phyloP scores from a whole-genome alignment of 2,888 invertebrate genomes.

The Drosophila neotestacea region DNA sequence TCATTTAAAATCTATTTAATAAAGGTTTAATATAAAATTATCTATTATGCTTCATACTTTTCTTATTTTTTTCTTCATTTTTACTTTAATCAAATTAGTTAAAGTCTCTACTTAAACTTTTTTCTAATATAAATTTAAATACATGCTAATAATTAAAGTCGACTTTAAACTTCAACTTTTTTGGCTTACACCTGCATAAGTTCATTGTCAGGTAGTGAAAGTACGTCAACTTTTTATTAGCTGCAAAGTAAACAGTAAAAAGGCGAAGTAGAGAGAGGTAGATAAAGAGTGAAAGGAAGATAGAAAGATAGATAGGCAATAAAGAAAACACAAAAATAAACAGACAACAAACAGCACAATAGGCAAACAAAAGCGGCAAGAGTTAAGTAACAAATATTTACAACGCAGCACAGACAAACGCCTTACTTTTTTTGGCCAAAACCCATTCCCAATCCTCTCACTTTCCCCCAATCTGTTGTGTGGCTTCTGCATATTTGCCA shows the following conservation, averaged over 20 bases:
- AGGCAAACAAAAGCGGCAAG: slow-evolving; percentile 70
- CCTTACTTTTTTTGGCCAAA: background rate
- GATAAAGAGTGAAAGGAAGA: background rate
- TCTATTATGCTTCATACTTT: too few species aligned
- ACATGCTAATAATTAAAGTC: too few species aligned
- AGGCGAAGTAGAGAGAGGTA: slow-evolving; percentile 4
- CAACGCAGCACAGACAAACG: slow-evolving; percentile 53
- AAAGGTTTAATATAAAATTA: too few species aligned
- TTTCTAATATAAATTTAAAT: too few species aligned
- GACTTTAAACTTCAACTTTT: slow-evolving; percentile 9
- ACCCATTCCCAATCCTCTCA: background rate
- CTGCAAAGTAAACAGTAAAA: slow-evolving; percentile 64
- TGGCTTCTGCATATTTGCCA: slow-evolving; percentile 53
- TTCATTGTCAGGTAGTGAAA: slow-evolving; percentile 48
- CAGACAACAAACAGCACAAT: slow-evolving; percentile 59
- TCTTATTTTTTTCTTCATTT: too few species aligned
- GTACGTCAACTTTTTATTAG: slow-evolving; percentile 77
- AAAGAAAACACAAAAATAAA: slow-evolving; percentile 66
- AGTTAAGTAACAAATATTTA: slow-evolving; percentile 80
- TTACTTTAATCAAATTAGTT: too few species aligned
- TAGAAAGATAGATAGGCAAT: slow-evolving; percentile 15
- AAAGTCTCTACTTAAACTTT: too few species aligned
- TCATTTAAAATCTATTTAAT: too few species aligned
- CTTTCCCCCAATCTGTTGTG: background rate
- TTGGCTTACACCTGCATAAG: slow-evolving; percentile 35